These are phyloP conservation scores for Trichonephila clavipes DNA, from an alignment of 1,140 invertebrate genomes.

Conservation along the genomic window DNA sequence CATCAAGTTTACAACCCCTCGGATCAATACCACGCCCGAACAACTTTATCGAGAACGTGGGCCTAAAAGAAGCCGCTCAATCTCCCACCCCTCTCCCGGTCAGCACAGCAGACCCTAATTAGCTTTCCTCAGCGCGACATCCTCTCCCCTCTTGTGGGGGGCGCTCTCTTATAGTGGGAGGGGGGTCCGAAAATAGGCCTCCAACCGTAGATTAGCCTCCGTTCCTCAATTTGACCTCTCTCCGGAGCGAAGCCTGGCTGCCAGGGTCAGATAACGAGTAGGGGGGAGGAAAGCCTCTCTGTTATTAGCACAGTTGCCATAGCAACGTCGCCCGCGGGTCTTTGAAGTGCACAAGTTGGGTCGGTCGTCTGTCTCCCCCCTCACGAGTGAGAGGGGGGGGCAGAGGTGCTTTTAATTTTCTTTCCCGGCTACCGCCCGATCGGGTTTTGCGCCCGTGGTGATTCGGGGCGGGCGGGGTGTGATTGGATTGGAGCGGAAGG, in stretches of 20 bases:
- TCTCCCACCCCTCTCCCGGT: background rate
- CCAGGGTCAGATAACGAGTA: constrained; percentile 65
- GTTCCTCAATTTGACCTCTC: constrained; percentile 65
- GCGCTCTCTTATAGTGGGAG: background rate
- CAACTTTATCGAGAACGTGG: constrained; percentile 25
- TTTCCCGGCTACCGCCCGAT: constrained; percentile 52
- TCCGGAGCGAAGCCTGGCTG: constrained; percentile 44
- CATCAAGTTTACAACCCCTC: background rate
- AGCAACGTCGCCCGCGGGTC: constrained; percentile 60
- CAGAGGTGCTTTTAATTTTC: constrained; percentile 64
- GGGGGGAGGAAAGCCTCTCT: background rate
- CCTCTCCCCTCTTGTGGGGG: background rate
- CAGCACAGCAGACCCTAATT: constrained; percentile 34
- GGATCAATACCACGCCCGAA: constrained; percentile 47
- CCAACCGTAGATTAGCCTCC: constrained; percentile 60
- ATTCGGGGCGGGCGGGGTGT: constrained; percentile 1
- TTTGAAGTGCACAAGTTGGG: constrained; percentile 65
- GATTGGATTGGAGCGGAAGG: background rate
- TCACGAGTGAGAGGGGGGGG: background rate
- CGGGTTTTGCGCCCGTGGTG: constrained; percentile 57
- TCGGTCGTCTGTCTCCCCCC: background rate
- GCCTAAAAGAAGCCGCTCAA: constrained; percentile 14
- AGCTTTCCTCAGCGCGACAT: constrained; percentile 34
- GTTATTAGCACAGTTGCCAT: constrained; percentile 66
- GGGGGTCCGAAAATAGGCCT: constrained; percentile 55